Evolutionary conservation across 1,140 invertebrate genomes (phyloP), one percentile per base, ranked within the genome.

Genomic region (Bilobella aurantiaca): DNA sequence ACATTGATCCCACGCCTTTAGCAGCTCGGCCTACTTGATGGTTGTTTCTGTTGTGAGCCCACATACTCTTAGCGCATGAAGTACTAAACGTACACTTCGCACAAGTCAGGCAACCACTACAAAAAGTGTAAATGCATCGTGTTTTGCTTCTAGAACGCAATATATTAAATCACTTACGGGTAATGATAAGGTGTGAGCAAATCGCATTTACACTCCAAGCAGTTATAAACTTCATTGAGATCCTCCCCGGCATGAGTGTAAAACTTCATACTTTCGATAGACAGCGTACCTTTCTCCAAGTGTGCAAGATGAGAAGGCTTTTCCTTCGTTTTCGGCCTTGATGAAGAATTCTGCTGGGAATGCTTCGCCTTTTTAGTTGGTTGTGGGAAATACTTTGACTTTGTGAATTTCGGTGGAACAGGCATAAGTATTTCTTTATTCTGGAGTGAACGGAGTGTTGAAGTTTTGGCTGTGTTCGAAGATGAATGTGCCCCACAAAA

Each of bases 1-100:
- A 5, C 14, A 53, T 53, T 12, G 49, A 53, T 8, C 14, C 49
- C 3, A 53, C 25, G 8, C 8, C 14, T 53, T 53, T 53, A 18
- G 49, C 3, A 18, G 8, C 3, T 23, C 25, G 8, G 23, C 49
- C 18, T 8, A 68, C 46, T 29, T 69, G 0, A 42, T 72, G 73
- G 74, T 74, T 27, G 67, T 61, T 16, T 79, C 81, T 77, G 63
- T 79, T 79, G 78, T 91, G 89, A 58, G 84, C 82, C 70, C 85
- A 80, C 78, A 89, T 86, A 0, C 87, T 86, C 63, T 83, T 82
- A 75, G 83, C 83, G 76, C 89, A 91, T 64, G 85, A 86, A 3
- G 87, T 88, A 57, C 84, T 80, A 74, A 85, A 92, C 67, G 84
- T 82, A 73, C 89, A 92, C 66, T 86, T 85, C 47, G 81, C 81